These are phyloP conservation scores for Bos javanicus DNA, from an alignment of 2,113 vertebrate species.

Conservation along the genomic window DNA sequence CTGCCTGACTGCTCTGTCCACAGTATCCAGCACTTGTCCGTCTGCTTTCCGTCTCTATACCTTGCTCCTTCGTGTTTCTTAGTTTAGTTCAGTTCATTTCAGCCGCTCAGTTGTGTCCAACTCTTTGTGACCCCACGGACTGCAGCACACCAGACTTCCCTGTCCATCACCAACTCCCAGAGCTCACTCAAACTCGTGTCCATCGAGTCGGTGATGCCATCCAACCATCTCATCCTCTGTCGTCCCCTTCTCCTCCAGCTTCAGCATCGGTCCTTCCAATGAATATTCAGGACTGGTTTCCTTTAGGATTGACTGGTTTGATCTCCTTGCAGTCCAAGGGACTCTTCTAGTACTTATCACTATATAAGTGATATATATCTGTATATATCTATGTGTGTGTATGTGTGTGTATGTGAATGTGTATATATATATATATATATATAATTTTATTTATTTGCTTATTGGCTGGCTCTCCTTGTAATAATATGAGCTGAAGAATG, in stretches of 20 bases:
- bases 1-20: neutral
- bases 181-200: neutral
- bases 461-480: neutral
- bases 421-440: fast-evolving
- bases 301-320: neutral
- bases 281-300: neutral
- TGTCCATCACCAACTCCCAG: neutral
- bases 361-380: neutral
- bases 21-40: neutral
- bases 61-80: neutral
- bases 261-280: neutral
- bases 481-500: neutral
- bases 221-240: neutral
- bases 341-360: neutral
- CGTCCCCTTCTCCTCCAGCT: neutral
- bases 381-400: neutral
- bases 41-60: neutral
- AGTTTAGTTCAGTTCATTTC: neutral
- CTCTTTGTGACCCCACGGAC: neutral
- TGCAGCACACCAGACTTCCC: neutral
- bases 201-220: neutral
- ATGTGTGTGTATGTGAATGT: neutral
- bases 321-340: neutral
- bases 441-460: neutral
- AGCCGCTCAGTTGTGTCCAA: neutral